A percentile compares a stretch with the other conserved stretches of the same genome.
Evolutionary conservation across 1,140 invertebrate genomes (phyloP).

Genomic region (Habropoda laboriosa): DNA sequence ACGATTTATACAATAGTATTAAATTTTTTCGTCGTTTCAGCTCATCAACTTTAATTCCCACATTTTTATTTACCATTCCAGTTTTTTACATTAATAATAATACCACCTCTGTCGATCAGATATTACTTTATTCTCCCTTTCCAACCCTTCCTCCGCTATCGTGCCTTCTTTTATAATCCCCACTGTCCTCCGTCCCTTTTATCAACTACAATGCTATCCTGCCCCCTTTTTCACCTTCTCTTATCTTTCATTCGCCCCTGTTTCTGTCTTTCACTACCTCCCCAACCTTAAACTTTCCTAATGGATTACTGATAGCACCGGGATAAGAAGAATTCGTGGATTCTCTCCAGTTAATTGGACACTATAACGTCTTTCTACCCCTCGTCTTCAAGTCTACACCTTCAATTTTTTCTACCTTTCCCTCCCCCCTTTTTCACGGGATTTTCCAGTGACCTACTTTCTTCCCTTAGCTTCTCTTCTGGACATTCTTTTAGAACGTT

Average conservation of each 20-base stretch:
- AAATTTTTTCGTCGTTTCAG: too few relatives aligned
- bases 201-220: slow-evolving; percentile 25
- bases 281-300: slow-evolving; percentile 4
- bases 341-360: neutral
- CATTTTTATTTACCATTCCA: too few relatives aligned
- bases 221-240: neutral
- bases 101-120: neutral
- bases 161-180: neutral
- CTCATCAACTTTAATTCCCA: too few relatives aligned
- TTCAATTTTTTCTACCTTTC: neutral
- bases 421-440: neutral
- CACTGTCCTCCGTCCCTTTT: slow-evolving; percentile 6
- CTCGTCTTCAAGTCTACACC: neutral
- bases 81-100: too few relatives aligned
- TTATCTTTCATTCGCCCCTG: neutral
- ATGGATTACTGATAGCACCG: slow-evolving; percentile 10
- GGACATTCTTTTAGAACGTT: too few relatives aligned
- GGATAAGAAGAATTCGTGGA: slow-evolving; percentile 14
- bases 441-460: too few relatives aligned
- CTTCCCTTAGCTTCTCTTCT: too few relatives aligned
- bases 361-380: neutral
- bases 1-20: too few relatives aligned
- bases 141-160: neutral
- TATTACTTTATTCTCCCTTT: neutral
- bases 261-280: neutral